Percentiles rank a stretch among this genome's conserved stretches.
phyloP scores from a whole-genome alignment of 1,140 invertebrate species.

The Meloidogyne hapla region DNA sequence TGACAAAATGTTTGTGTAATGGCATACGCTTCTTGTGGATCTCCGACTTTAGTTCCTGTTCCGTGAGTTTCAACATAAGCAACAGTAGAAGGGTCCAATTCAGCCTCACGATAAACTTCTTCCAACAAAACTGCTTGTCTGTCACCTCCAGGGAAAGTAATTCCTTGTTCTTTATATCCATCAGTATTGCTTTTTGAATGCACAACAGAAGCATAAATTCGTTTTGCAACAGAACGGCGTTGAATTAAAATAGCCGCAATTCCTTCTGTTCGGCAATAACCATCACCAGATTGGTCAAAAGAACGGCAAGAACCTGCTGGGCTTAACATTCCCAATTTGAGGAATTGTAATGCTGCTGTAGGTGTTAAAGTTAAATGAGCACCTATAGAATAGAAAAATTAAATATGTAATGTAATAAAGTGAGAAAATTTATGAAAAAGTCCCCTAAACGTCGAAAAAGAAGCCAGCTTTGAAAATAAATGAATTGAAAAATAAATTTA shows the following conservation, averaged over 20 bases:
- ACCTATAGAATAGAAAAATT: slow-evolving; percentile 20
- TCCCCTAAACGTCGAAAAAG: too few species aligned
- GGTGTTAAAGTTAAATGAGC: slow-evolving; percentile 82
- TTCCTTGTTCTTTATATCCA: slow-evolving; percentile 77
- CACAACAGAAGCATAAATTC: slow-evolving; percentile 82
- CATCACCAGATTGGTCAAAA: slow-evolving; percentile 82
- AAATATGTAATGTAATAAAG: background rate
- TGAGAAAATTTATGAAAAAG: too few species aligned
- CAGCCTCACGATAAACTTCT: slow-evolving; percentile 79
- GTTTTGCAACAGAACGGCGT: slow-evolving; percentile 73
- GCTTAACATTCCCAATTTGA: slow-evolving; percentile 84
- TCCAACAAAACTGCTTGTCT: slow-evolving; percentile 82
- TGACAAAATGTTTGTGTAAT: slow-evolving; percentile 88
- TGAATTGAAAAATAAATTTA: too few species aligned
- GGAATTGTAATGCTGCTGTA: slow-evolving; percentile 84
- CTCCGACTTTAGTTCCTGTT: slow-evolving; percentile 85
- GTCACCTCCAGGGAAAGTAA: slow-evolving; percentile 83
- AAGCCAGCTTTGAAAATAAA: too few species aligned
- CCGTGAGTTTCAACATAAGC: slow-evolving; percentile 91
- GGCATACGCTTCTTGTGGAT: slow-evolving; percentile 91
- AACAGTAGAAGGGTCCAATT: slow-evolving; percentile 78
- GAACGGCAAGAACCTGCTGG: slow-evolving; percentile 85
- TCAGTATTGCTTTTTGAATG: slow-evolving; percentile 85
- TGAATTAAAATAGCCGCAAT: slow-evolving; percentile 79
- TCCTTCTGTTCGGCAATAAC: slow-evolving; percentile 88